Evolutionary conservation across 1,140 invertebrate genomes (phyloP).

Genomic region (Notospermus geniculatus): DNA sequence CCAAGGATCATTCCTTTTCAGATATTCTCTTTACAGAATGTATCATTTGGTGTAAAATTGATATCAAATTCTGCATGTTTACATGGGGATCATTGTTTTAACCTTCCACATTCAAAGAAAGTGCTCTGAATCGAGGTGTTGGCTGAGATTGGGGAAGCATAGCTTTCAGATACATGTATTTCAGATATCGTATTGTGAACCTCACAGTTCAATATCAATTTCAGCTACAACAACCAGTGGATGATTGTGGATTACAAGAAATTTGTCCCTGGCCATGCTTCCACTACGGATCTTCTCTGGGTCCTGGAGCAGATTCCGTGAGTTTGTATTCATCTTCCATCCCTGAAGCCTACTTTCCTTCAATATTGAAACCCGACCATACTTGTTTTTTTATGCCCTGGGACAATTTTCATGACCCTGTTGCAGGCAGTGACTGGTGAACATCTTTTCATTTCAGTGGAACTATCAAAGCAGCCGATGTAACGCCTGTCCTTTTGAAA

Average conservation of each 20-base stretch:
- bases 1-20: background rate
- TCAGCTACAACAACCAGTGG: slow-evolving; percentile 84
- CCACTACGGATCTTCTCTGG: slow-evolving; percentile 66
- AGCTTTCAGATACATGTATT: no score
- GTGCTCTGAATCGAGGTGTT: no score
- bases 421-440: no score
- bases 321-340: slow-evolving; percentile 29
- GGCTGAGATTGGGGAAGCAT: no score
- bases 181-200: background rate
- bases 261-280: slow-evolving; percentile 59
- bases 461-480: slow-evolving; percentile 60
- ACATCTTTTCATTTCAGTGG: slow-evolving; percentile 50
- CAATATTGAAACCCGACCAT: no score
- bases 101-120: no score
- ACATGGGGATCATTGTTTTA: no score
- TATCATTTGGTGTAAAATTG: no score
- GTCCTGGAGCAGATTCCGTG: slow-evolving; percentile 82
- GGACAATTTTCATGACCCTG: no score
- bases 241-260: slow-evolving; percentile 73
- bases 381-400: no score
- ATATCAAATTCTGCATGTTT: no score
- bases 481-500: slow-evolving; percentile 66
- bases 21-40: no score
- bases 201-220: slow-evolving; percentile 4
- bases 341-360: background rate